Evolutionary conservation across 37 sponge, comb jelly and placozoan genomes (phyloP).

Genomic region (Petrosia ficiformis): DNA sequence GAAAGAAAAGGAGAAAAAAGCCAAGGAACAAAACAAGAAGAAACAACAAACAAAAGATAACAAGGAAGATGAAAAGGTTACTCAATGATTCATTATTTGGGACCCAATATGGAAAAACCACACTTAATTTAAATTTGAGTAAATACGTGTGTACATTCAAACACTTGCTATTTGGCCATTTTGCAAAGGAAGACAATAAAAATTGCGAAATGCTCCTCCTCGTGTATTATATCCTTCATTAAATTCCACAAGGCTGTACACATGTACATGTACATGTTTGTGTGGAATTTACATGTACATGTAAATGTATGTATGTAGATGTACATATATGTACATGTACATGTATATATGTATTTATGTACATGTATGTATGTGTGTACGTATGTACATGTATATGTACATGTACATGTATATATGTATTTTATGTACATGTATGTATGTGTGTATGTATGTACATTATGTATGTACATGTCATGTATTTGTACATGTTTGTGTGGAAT

Average conservation of each 20-base stretch:
- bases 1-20: constrained; percentile 21
- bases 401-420: neutral
- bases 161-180: too few relatives aligned
- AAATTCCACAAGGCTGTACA: too few relatives aligned
- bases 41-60: constrained; percentile 46
- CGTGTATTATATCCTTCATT: too few relatives aligned
- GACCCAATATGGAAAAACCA: too few relatives aligned
- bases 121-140: too few relatives aligned
- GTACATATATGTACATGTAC: neutral
- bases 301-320: neutral
- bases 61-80: too few relatives aligned
- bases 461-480: neutral
- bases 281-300: neutral
- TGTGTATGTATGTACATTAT: neutral
- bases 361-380: constrained; percentile 21
- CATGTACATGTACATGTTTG: neutral
- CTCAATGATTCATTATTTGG: too few relatives aligned
- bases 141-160: too few relatives aligned
- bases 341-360: neutral
- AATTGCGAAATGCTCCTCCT: too few relatives aligned
- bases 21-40: constrained; percentile 17
- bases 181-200: too few relatives aligned
- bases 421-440: constrained; percentile 19
- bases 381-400: neutral
- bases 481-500: neutral